Evolutionary conservation across 2,113 vertebrate species (phyloP).

Genomic region (Piliocolobus tephrosceles): DNA sequence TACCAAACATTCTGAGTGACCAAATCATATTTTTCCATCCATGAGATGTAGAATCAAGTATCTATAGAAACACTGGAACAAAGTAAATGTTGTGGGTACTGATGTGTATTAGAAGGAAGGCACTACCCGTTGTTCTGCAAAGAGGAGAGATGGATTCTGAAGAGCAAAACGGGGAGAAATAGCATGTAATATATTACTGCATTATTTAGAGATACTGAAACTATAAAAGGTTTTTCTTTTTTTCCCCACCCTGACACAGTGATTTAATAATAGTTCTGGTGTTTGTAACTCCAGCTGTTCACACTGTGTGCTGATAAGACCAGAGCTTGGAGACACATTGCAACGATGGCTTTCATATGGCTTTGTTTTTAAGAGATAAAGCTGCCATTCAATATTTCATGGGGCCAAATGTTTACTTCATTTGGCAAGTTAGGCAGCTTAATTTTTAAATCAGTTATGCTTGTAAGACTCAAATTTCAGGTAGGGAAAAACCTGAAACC

Average conservation of each 20-base stretch:
- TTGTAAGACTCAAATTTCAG: slow-evolving; percentile 1
- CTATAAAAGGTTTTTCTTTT: slow-evolving; percentile 60
- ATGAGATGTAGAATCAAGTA: neutral
- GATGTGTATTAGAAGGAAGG: slow-evolving; percentile 1
- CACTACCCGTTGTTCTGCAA: slow-evolving; percentile 7
- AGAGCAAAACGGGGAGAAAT: slow-evolving; percentile 2
- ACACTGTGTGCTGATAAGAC: slow-evolving; percentile 53
- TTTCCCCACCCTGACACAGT: slow-evolving; percentile 29
- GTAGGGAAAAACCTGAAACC: slow-evolving; percentile 47
- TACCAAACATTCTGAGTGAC: neutral
- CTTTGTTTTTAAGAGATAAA: slow-evolving; percentile 77
- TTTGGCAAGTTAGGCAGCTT: slow-evolving; percentile 50
- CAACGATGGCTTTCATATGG: slow-evolving; percentile 37
- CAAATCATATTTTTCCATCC: neutral
- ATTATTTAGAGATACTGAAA: slow-evolving; percentile 71
- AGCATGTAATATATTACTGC: slow-evolving; percentile 12
- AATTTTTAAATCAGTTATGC: slow-evolving; percentile 51
- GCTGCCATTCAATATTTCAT: slow-evolving; percentile 57
- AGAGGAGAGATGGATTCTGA: neutral
- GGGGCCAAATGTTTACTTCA: slow-evolving; percentile 68
- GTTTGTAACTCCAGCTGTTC: slow-evolving; percentile 71
- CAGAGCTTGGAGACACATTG: slow-evolving; percentile 55
- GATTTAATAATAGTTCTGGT: slow-evolving; percentile 75
- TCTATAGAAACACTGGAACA: neutral
- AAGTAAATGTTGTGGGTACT: neutral